Evolutionary conservation across 2,888 invertebrate genomes (phyloP).

Genomic region (Diarsia brunnea): DNA sequence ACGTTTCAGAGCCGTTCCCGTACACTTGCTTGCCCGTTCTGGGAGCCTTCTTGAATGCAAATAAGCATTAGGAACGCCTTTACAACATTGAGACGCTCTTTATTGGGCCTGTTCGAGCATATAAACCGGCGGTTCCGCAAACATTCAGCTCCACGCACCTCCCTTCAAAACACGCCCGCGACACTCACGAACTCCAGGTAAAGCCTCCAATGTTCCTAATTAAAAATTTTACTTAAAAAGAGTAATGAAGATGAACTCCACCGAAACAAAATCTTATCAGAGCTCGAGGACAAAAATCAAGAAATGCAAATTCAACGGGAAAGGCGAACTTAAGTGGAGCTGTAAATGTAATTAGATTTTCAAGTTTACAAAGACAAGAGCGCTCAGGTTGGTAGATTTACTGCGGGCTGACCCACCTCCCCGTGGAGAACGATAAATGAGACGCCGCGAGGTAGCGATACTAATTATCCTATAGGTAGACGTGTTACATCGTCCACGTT

Average conservation of each 20-base stretch:
- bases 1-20: constrained; percentile 81
- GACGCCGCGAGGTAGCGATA: constrained; percentile 89
- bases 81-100: constrained; percentile 87
- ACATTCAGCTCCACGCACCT: constrained; percentile 78
- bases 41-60: constrained; percentile 89
- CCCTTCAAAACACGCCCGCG: constrained; percentile 67
- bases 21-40: constrained; percentile 86
- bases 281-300: constrained; percentile 82
- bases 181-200: constrained; percentile 62
- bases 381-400: constrained; percentile 90
- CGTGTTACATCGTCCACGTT: constrained; percentile 81
- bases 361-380: constrained; percentile 90
- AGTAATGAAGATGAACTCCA: constrained; percentile 73
- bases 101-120: constrained; percentile 86
- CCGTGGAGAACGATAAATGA: constrained; percentile 88
- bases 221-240: constrained; percentile 67
- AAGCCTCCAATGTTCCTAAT: constrained; percentile 64
- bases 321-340: constrained; percentile 86
- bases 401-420: constrained; percentile 89
- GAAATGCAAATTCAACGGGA: constrained; percentile 87
- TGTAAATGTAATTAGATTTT: constrained; percentile 91
- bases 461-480: constrained; percentile 89
- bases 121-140: constrained; percentile 82
- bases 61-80: constrained; percentile 89
- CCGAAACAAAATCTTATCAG: constrained; percentile 80